Percentiles rank a stretch among this genome's conserved stretches.
These are phyloP conservation scores for Drosophila parthenogenetica DNA, from an alignment of 2,888 invertebrate genomes.

Conservation along the genomic window DNA sequence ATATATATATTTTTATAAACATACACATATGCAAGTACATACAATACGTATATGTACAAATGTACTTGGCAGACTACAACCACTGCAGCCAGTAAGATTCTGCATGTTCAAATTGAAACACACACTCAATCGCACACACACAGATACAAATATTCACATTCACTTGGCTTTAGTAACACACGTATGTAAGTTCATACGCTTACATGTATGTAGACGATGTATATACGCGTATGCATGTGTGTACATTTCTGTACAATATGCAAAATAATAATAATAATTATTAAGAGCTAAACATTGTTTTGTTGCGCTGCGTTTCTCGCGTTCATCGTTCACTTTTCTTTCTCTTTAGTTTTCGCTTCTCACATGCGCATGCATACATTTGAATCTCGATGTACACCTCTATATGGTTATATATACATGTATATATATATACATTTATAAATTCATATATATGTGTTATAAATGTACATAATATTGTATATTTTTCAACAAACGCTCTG, in stretches of 20 bases:
- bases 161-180: constrained; percentile 27
- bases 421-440: constrained; percentile 1
- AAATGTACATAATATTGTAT: constrained; percentile 2
- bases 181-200: constrained; percentile 1
- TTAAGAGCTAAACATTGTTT: constrained; percentile 41
- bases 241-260: constrained; percentile 19
- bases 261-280: constrained; percentile 19
- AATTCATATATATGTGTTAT: constrained; percentile 1
- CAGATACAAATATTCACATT: constrained; percentile 14
- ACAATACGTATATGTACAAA: constrained; percentile 1
- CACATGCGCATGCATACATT: constrained; percentile 54
- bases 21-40: constrained; percentile 9
- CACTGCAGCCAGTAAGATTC: constrained; percentile 47
- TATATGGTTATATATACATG: background rate
- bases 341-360: constrained; percentile 18
- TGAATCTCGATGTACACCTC: background rate
- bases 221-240: background rate
- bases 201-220: background rate
- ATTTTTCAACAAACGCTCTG: constrained; percentile 33
- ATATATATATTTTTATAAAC: constrained; percentile 2
- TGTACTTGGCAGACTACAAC: constrained; percentile 56
- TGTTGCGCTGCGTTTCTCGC: constrained; percentile 17
- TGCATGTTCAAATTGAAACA: constrained; percentile 40
- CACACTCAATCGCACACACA: constrained; percentile 23
- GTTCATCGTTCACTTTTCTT: constrained; percentile 17